A percentile compares a stretch with the other conserved stretches of the same genome.
These are phyloP conservation scores for Panorpa germanica DNA, from an alignment of 2,888 invertebrate genomes.

Conservation along the genomic window DNA sequence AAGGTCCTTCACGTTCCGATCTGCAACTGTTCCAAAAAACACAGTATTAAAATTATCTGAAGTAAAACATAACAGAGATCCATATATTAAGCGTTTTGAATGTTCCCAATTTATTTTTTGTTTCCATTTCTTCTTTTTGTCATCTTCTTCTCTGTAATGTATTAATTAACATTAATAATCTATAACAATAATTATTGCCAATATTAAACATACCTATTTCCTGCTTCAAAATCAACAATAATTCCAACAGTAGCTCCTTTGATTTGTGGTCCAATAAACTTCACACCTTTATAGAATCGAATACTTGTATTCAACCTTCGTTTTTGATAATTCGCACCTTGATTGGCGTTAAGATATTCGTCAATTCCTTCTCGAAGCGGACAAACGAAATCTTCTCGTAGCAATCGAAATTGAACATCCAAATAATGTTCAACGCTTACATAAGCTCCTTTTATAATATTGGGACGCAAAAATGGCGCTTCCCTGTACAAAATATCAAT, in stretches of 20 bases:
- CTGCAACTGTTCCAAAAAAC: conserved; percentile 46
- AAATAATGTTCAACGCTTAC: conserved; percentile 42
- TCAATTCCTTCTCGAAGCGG: conserved; percentile 44
- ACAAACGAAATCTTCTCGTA: conserved; percentile 62
- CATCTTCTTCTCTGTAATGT: conserved; percentile 17
- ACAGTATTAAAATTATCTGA: conserved; percentile 45
- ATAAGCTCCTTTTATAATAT: conserved; percentile 9
- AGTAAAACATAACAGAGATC: conserved; percentile 55
- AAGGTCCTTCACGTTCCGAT: conserved; percentile 30
- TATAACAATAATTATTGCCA: too few species aligned
- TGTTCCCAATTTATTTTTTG: conserved; percentile 23
- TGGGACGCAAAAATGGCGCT: too few species aligned
- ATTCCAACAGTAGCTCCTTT: conserved; percentile 27
- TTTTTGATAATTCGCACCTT: background rate
- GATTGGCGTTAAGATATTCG: background rate
- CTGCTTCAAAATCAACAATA: conserved; percentile 23
- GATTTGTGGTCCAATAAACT: conserved; percentile 24
- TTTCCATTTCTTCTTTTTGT: conserved; percentile 16
- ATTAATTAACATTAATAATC: conserved; percentile 14
- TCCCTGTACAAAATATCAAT: too few species aligned
- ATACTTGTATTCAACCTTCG: conserved; percentile 11
- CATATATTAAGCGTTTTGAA: conserved; percentile 42
- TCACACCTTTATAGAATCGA: conserved; percentile 28
- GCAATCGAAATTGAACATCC: conserved; percentile 55
- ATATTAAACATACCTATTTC: too few species aligned